These are phyloP conservation scores for Mungos mungo DNA, from an alignment of 2,113 vertebrate genomes.

Conservation along the genomic window DNA sequence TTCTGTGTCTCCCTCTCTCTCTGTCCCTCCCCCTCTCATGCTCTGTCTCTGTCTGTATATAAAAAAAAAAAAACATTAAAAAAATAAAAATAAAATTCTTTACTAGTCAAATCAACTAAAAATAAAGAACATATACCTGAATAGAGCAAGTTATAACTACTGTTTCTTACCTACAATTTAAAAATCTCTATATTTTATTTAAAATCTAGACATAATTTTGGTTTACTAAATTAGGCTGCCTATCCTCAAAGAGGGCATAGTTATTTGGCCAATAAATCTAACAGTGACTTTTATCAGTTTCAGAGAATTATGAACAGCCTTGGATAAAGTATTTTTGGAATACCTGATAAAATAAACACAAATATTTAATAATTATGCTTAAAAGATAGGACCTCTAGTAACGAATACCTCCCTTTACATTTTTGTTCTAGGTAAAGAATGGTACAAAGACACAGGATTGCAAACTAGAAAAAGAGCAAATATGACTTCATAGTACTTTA, in stretches of 20 bases:
- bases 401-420: neutral
- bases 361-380: constrained; percentile 18
- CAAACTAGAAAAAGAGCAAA: neutral
- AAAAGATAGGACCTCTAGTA: neutral
- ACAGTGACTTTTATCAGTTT: neutral
- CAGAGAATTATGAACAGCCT: neutral
- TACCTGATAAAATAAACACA: neutral
- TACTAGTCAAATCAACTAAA: neutral
- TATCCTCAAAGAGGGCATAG: neutral
- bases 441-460: neutral
- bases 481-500: neutral
- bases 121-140: neutral
- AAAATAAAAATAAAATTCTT: neutral
- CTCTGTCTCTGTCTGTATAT: too few relatives aligned
- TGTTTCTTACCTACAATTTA: neutral
- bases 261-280: neutral
- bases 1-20: too few relatives aligned
- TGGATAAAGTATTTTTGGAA: neutral
- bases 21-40: too few relatives aligned
- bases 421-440: constrained; percentile 8
- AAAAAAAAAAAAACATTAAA: too few relatives aligned
- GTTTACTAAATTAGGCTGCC: neutral
- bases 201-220: neutral
- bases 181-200: neutral
- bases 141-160: neutral